These are phyloP conservation scores for Glaucomys volans DNA, from an alignment of 2,113 vertebrate genomes.

Conservation along the genomic window DNA sequence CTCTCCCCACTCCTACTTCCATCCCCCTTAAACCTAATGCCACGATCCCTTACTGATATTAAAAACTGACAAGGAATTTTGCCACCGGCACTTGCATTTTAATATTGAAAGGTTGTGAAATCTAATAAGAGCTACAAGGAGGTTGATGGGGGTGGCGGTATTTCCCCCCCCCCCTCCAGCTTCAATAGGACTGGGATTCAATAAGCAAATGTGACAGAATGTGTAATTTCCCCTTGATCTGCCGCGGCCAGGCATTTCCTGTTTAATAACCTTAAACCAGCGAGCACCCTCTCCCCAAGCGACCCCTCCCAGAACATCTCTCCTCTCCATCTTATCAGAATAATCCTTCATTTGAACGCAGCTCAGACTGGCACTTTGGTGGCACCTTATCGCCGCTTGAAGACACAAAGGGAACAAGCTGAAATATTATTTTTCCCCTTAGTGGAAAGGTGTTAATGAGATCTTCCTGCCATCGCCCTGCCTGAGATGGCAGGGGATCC, in stretches of 20 bases:
- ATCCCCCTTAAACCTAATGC: slow-evolving; percentile 61
- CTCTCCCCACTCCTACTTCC: not conserved
- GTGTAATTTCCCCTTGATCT: slow-evolving; percentile 90
- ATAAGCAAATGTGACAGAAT: slow-evolving; percentile 92
- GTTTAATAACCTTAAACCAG: slow-evolving; percentile 87
- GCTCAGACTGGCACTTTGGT: slow-evolving; percentile 84
- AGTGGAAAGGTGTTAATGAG: slow-evolving; percentile 82
- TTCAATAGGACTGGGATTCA: slow-evolving; percentile 87
- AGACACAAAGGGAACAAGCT: slow-evolving; percentile 82
- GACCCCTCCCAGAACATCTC: slow-evolving; percentile 72
- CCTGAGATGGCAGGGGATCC: slow-evolving; percentile 45
- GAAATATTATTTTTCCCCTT: slow-evolving; percentile 73
- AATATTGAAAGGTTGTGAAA: slow-evolving; percentile 90
- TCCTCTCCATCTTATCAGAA: slow-evolving; percentile 85
- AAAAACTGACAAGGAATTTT: slow-evolving; percentile 83
- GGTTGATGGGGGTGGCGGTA: slow-evolving; percentile 78
- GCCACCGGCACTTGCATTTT: slow-evolving; percentile 86
- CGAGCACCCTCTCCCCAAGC: not conserved
- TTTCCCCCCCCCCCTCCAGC: slow-evolving; percentile 62
- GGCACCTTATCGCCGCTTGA: slow-evolving; percentile 83
- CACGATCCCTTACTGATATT: slow-evolving; percentile 72
- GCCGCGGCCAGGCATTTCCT: slow-evolving; percentile 84
- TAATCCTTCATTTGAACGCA: slow-evolving; percentile 82
- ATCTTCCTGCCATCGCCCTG: slow-evolving; percentile 79
- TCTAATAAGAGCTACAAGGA: slow-evolving; percentile 90